phyloP scores from a whole-genome alignment of 2,888 invertebrate species.

The Xestia sexstrigata region DNA sequence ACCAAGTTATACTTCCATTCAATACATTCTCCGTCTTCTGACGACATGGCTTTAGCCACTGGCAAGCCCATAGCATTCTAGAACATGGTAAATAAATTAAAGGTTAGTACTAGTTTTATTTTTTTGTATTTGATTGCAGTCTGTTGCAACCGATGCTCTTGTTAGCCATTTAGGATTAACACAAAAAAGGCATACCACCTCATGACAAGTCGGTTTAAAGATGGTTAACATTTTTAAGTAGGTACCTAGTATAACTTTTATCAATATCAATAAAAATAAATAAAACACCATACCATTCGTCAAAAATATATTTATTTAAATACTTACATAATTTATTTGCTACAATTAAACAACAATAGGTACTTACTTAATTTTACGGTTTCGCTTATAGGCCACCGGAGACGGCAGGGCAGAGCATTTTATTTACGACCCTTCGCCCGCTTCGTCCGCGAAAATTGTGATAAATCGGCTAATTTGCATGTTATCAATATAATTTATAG shows the following conservation, averaged over 20 bases:
- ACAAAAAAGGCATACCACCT: neutral
- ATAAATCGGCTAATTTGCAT: too few species aligned
- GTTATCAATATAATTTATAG: too few species aligned
- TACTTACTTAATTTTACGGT: neutral
- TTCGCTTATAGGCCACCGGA: neutral
- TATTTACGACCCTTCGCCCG: neutral
- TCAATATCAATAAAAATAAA: neutral
- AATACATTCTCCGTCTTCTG: slow-evolving; percentile 96
- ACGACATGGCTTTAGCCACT: slow-evolving; percentile 93
- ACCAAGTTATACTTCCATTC: slow-evolving; percentile 93
- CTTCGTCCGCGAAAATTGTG: too few species aligned
- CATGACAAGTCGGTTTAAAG: neutral
- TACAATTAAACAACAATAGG: slow-evolving; percentile 5
- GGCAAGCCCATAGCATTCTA: slow-evolving; percentile 85
- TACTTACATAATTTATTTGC: neutral
- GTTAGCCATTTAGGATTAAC: neutral
- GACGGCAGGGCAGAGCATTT: neutral
- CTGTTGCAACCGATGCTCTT: neutral
- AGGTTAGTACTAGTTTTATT: neutral
- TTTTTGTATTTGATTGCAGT: neutral
- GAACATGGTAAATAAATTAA: slow-evolving; percentile 50
- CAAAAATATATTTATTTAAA: slow-evolving; percentile 24
- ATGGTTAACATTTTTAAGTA: neutral
- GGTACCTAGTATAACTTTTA: neutral
- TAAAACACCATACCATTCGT: neutral